These are phyloP conservation scores for Hippopotamus amphibius DNA, from an alignment of 2,113 vertebrate genomes.

Conservation along the genomic window DNA sequence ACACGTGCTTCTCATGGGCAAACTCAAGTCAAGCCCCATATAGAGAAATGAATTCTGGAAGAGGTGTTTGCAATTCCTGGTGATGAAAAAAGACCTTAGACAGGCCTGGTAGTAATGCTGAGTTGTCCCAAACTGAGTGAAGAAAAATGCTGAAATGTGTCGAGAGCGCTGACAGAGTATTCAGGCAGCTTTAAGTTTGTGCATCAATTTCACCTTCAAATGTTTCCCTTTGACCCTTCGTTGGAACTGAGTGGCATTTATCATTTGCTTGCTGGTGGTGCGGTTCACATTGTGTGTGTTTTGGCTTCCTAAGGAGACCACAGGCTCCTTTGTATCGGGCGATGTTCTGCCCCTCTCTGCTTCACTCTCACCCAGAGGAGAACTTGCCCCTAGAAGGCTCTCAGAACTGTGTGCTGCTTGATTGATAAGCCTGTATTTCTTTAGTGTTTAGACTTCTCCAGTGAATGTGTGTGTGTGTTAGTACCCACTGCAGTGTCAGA, in stretches of 20 bases:
- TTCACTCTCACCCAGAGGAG: not conserved
- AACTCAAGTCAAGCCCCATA: not conserved
- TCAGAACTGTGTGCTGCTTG: constrained; percentile 39
- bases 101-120: too few species aligned
- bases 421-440: constrained; percentile 65
- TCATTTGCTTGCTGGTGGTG: not conserved
- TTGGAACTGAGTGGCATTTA: not conserved
- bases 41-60: not conserved
- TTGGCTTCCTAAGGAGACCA: not conserved
- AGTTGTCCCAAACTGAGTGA: not conserved
- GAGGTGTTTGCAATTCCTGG: not conserved
- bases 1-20: not conserved
- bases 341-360: not conserved
- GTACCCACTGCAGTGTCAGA: constrained; percentile 56
- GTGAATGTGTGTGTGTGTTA: constrained; percentile 35
- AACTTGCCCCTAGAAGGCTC: not conserved
- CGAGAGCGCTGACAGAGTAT: fast-evolving
- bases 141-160: not conserved
- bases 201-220: not conserved
- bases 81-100: not conserved
- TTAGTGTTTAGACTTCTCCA: constrained; percentile 55
- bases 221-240: not conserved
- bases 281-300: not conserved
- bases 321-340: not conserved
- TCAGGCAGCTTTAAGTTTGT: not conserved